Evolutionary conservation across 2,888 invertebrate species (phyloP), one percentile per base, ranked within the genome.

Genomic region (Drosophila nr. fundita): DNA sequence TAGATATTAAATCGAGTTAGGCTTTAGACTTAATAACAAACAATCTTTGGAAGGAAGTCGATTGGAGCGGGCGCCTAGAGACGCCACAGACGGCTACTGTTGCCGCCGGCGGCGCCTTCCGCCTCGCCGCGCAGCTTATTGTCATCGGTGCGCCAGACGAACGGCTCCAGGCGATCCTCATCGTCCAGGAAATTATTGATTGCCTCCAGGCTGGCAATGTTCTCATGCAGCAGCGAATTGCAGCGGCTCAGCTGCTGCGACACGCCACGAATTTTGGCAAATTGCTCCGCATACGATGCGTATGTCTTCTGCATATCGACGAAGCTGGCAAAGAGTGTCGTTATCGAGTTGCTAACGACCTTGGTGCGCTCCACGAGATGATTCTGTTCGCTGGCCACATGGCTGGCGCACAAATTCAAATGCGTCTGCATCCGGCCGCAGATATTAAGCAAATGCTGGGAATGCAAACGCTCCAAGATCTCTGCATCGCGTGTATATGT

Each of bases 361-460:
- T 96, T 95, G 10, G 98, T 95, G 90, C 96, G 96, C 15, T 95
- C 94, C 27, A 96, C 95, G 0, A 98, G 92, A 59, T 94, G 94
- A 78, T 95, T 95, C 91, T 99, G 97, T 73, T 98, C 97, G 2
- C 95, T 95, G 0, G 97, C 96, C 2, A 98, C 95, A 45, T 96
- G 95, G 80, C 96, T 97, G 1, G 98, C 97, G 89, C 97, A 96
- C 36, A 96, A 95, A 55, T 96, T 96, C 18, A 98, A 93, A 90
- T 98, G 98, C 5, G 96, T 96, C 85, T 98, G 98, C 93, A 97
- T 97, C 0, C 98, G 94, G 1, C 95, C 94, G 82, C 97, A 97
- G 49, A 98, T 94, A 68, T 96, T 95, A 42, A 96, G 95, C 91
- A 96, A 91, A 38, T 96, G 95, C 62, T 91, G 91, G 80, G 96